Base-by-base conservation (phyloP, 2,797 vertebrate genomes). In the Fistularia tabacaria region DNA sequence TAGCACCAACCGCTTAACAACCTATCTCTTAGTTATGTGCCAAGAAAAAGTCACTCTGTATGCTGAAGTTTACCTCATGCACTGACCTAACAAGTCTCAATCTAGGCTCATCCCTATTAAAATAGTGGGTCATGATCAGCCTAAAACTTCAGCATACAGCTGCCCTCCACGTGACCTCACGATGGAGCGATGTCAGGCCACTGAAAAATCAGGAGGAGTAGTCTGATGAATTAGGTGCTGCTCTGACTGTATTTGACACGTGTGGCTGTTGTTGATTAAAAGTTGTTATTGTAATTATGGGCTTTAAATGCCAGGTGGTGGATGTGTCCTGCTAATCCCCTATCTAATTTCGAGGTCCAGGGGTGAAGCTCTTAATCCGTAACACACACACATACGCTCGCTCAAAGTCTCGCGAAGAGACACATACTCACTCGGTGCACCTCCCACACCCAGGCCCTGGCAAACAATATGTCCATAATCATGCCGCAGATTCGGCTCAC, bases 261-360 rank as follows among this genome's bases (percentile, higher is more conserved):
- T 80, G 79, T 76, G 64, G 71, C 62, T 83, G 81, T 84, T 84
- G 83, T 84, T 87, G 86, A 88, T 87, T 88, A 87, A 85, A 86
- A 84, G 85, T 87, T 87, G 84, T 85, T 87, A 80, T 86, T 79
- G 80, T 87, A 88, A 87, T 87, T 86, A 81, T 68, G 57, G 68
- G 84, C 80, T 89, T 87, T 87, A 81, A 85, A 81, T 88, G 82
- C 80, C 88, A 89, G 88, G 86, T 87, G 84, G 87, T 64, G 79
- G 80, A 89, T 86, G 84, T 87, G 80, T 89, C 77, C 78, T 68
- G 64, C 66, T 87, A 90, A 89, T 88, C 86, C 82, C 79, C 76
- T 76, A 83, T 87, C 88, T 90, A 84, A 88, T 88, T 85, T 87
- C 64, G 74, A 86, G 86, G 86, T 89, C 83, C 83, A 85, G 83